Base-by-base conservation (phyloP, 2,113 vertebrate species). In the Vidua macroura region DNA sequence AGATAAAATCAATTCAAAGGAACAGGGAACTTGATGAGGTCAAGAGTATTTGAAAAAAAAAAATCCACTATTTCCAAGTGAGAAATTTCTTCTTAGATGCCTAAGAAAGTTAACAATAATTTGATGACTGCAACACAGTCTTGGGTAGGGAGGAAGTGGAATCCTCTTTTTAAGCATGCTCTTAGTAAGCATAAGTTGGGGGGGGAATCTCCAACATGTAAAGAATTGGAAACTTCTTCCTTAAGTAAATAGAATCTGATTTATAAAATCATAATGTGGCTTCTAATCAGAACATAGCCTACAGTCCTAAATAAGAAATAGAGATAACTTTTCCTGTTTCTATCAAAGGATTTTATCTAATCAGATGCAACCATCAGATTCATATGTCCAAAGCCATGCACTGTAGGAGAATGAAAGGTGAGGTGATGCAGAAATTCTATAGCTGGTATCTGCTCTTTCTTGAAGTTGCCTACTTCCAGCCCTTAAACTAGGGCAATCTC, bases 41-140 rank as follows among this genome's bases (percentile, higher is more conserved):
- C 74, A 94, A 46, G 25, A 87, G 48, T 20, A 55, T 43, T 94
- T 84, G 60, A 66, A 96, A 73, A 70, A 73, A 70, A 35, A 41
- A 93, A 74, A 37, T 31, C 18, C 13, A 31, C 60, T 84, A 9
- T 89, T 94, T 81, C 55, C 51, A 66, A 86, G 37, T 22, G 31
- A 73, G 27, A 68, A 83, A 60, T 86, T 83, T 86, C 3, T 70
- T 53, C 72, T 39, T 67, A 74, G 41, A 31, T 83, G 18, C 13
- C 24, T 67, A 53, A 84, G 55, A 78, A 92, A 79, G 15, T 13
- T 35, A 59, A 74, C 33, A 85, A 81, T 16, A 66, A 43, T 76
- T 88, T 64, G 43, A 55, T 52, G 25, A 51, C 4, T 60, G 18
- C n/a, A 88, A 16, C n/a, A 59, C 22, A 35, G 17, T 53, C 21